Conservation (phyloP, 2,113 vertebrate genomes). For the Nesoenas mayeri region DNA sequence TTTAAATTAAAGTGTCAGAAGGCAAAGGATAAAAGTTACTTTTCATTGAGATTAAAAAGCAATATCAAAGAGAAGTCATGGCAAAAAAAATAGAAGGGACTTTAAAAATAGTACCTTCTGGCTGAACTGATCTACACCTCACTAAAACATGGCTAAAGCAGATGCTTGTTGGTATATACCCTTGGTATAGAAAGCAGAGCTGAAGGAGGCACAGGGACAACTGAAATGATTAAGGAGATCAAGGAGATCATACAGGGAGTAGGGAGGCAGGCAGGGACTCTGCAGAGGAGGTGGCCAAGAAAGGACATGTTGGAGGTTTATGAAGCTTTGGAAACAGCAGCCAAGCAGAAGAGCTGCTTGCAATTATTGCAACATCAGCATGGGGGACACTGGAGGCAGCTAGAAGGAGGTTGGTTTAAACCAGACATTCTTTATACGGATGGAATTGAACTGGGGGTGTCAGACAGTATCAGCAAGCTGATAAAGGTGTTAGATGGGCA, state of each 20-base stretch:
- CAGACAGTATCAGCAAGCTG: neutral
- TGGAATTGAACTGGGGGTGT: neutral
- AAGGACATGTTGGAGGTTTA: neutral
- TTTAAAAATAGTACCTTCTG: neutral
- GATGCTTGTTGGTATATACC: neutral
- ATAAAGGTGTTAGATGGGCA: neutral
- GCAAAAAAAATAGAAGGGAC: neutral
- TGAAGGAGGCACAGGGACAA: neutral
- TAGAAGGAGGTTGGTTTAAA: neutral
- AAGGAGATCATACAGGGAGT: rapidly evolving
- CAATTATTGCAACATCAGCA: neutral
- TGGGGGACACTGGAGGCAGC: neutral
- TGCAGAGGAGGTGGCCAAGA: neutral
- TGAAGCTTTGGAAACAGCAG: neutral
- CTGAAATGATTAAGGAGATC: neutral
- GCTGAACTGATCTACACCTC: neutral
- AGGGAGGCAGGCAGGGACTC: neutral
- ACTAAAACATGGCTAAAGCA: neutral
- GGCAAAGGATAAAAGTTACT: neutral
- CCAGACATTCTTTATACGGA: neutral
- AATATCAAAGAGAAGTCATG: neutral
- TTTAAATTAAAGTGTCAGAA: neutral
- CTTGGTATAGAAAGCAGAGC: neutral
- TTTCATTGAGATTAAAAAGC: neutral
- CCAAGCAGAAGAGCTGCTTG: neutral